phyloP scores from a whole-genome alignment of 2,888 invertebrate species.

The Apotomis betuletana region DNA sequence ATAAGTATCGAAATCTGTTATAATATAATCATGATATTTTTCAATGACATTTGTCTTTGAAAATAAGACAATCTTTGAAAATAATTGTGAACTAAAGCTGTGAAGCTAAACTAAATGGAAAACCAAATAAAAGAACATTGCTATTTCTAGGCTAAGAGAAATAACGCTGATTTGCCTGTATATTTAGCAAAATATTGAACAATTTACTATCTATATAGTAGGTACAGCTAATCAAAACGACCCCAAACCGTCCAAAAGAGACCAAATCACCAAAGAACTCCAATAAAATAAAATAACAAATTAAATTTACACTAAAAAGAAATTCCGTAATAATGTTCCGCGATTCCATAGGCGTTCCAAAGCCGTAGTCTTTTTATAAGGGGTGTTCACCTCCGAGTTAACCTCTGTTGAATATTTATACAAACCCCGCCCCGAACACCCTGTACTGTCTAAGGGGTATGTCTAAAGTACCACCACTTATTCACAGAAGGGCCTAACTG shows the following conservation, averaged over 20 bases:
- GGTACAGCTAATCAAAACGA: not conserved
- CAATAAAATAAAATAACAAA: not conserved
- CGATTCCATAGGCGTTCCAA: slow-evolving; percentile 29
- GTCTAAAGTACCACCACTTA: slow-evolving; percentile 13
- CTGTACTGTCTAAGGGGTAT: slow-evolving; percentile 30
- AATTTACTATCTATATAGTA: not conserved
- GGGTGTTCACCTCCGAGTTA: slow-evolving; percentile 39
- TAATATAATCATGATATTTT: too few relatives aligned
- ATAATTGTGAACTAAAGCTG: too few relatives aligned
- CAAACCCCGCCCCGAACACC: slow-evolving; percentile 39
- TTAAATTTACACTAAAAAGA: slow-evolving; percentile 13
- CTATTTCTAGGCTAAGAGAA: too few relatives aligned
- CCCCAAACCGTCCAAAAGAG: not conserved
- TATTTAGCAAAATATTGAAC: not conserved
- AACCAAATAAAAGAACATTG: too few relatives aligned
- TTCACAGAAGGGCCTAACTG: not conserved
- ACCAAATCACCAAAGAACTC: not conserved
- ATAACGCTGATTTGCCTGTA: too few relatives aligned
- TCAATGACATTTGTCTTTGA: too few relatives aligned
- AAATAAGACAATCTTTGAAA: too few relatives aligned
- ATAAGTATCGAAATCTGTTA: too few relatives aligned
- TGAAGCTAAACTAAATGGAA: too few relatives aligned
- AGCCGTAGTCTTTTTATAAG: slow-evolving; percentile 38
- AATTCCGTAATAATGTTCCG: slow-evolving; percentile 13
- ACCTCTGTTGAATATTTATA: slow-evolving; percentile 42